phyloP scores from a whole-genome alignment of 2,888 invertebrate species.

The Aporophyla lueneburgensis region DNA sequence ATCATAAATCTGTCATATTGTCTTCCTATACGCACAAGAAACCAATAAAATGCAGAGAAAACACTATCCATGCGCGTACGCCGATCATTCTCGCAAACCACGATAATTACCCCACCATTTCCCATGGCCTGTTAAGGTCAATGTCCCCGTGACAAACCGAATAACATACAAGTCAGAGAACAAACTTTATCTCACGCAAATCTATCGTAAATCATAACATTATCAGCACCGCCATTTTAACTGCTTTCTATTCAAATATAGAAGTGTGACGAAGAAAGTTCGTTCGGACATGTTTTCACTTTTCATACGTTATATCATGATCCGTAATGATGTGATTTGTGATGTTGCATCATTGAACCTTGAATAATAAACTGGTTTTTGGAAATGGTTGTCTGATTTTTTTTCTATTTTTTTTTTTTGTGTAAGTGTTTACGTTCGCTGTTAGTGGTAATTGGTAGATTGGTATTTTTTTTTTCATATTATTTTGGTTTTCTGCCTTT shows the following conservation, averaged over 20 bases:
- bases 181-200: slow-evolving; percentile 59
- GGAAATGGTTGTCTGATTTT: slow-evolving; percentile 22
- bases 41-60: background rate
- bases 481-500: background rate
- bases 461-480: background rate
- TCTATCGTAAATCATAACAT: slow-evolving; percentile 62
- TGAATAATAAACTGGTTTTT: slow-evolving; percentile 57
- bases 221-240: slow-evolving; percentile 61
- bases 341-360: slow-evolving; percentile 54
- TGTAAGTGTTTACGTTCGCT: background rate
- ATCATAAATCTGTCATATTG: background rate
- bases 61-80: background rate
- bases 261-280: slow-evolving; percentile 81
- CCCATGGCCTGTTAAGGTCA: slow-evolving; percentile 43
- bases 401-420: background rate
- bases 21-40: background rate
- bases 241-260: slow-evolving; percentile 85
- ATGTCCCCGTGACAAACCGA: slow-evolving; percentile 36
- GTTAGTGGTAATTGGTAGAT: background rate
- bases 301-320: slow-evolving; percentile 75
- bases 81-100: slow-evolving; percentile 12
- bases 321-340: slow-evolving; percentile 67
- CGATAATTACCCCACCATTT: slow-evolving; percentile 30
- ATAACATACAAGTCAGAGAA: slow-evolving; percentile 32
- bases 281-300: slow-evolving; percentile 78